Evolutionary conservation across 2,888 invertebrate species (phyloP).

Genomic region (Pyrrhosoma nymphula): DNA sequence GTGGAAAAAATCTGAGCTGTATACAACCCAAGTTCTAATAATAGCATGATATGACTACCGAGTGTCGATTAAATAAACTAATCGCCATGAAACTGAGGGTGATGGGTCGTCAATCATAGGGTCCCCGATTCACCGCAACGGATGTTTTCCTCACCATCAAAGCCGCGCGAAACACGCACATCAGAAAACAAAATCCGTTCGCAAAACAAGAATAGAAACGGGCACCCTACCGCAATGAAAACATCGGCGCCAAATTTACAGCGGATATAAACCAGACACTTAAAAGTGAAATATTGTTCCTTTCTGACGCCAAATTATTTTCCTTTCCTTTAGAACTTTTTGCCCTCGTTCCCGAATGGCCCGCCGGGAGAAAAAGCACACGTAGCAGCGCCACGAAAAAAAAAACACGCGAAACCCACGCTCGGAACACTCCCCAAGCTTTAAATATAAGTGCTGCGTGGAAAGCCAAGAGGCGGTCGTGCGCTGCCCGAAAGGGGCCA

Average conservation of each 20-base stretch:
- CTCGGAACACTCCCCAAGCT: constrained; percentile 14
- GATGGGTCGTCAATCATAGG: not conserved
- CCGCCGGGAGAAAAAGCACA: not conserved
- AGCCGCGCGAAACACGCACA: not conserved
- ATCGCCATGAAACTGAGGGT: not conserved
- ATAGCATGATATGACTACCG: not conserved
- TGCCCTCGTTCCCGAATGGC: constrained; percentile 15
- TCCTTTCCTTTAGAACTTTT: constrained; percentile 47
- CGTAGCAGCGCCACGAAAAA: not conserved
- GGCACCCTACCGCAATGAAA: not conserved
- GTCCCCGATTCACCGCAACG: not conserved
- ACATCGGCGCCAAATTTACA: constrained; percentile 21
- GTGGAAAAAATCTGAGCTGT: not conserved
- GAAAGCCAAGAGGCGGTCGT: constrained; percentile 43
- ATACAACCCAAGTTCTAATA: not conserved
- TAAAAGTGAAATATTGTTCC: constrained; percentile 39
- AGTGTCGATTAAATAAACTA: not conserved
- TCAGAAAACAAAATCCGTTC: not conserved
- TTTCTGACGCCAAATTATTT: constrained; percentile 45
- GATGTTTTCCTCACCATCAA: not conserved
- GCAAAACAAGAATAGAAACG: constrained; percentile 22
- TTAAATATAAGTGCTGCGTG: constrained; percentile 56
- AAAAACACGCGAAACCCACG: constrained; percentile 43
- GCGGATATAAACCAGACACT: constrained; percentile 6
- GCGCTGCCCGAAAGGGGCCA: constrained; percentile 15